These are phyloP conservation scores for Propsilocerus akamusi DNA, from an alignment of 1,140 invertebrate species.

Conservation along the genomic window DNA sequence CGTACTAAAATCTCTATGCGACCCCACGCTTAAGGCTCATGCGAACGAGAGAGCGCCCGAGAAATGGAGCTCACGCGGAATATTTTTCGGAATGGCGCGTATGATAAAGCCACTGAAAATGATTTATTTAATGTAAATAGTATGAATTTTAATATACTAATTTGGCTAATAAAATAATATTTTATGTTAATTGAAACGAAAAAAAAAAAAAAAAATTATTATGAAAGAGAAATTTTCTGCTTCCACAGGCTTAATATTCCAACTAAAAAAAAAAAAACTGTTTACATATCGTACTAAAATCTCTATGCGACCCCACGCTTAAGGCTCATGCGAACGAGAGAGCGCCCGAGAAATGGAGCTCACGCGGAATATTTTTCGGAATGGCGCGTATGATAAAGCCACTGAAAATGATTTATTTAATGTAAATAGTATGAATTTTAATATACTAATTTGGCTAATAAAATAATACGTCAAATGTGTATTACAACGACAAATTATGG, in stretches of 20 bases:
- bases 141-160: constrained; percentile 2
- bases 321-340: not conserved
- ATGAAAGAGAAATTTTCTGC: constrained; percentile 1
- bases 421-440: constrained; percentile 2
- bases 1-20: not conserved
- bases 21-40: not conserved
- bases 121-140: constrained; percentile 3
- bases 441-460: constrained; percentile 2
- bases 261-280: too few relatives aligned
- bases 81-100: not conserved
- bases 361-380: constrained; percentile 1
- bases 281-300: not conserved
- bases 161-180: constrained; percentile 1
- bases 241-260: not conserved
- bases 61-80: not conserved
- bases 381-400: not conserved
- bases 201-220: too few relatives aligned
- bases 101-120: constrained; percentile 2
- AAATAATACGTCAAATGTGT: not conserved
- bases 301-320: too few relatives aligned
- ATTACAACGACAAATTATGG: too few relatives aligned
- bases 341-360: too few relatives aligned
- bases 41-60: too few relatives aligned
- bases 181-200: constrained; percentile 3
- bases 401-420: constrained; percentile 2